Percentiles rank a stretch among this genome's conserved stretches.
phyloP scores from a whole-genome alignment of 2,888 invertebrate genomes.

The Sclerodermus sp. region DNA sequence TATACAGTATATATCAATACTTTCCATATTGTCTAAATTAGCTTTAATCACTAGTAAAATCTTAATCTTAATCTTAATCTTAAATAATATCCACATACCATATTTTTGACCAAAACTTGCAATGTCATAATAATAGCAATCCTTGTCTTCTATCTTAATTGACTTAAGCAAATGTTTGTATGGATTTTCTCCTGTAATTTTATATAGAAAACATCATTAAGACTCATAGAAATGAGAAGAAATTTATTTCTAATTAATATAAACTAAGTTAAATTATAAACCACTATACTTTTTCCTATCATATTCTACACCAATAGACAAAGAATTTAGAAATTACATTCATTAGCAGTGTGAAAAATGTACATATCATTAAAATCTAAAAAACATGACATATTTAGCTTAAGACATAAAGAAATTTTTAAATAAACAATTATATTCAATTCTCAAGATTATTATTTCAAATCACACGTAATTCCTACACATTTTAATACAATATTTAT shows the following conservation, averaged over 20 bases:
- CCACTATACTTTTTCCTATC: too few relatives aligned
- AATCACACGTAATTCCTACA: background rate
- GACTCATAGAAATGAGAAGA: background rate
- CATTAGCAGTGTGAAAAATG: too few relatives aligned
- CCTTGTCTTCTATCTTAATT: slow-evolving; percentile 64
- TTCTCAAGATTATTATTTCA: background rate
- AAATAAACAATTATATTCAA: too few relatives aligned
- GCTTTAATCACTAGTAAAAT: too few relatives aligned
- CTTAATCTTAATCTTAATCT: background rate
- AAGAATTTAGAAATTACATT: too few relatives aligned
- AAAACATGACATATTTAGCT: too few relatives aligned
- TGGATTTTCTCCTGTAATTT: slow-evolving; percentile 63
- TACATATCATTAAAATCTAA: too few relatives aligned
- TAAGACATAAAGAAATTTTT: too few relatives aligned
- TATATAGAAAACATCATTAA: slow-evolving; percentile 24
- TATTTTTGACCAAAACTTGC: slow-evolving; percentile 74
- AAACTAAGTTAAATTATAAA: background rate
- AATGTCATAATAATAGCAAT: slow-evolving; percentile 81
- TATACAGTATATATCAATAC: too few relatives aligned
- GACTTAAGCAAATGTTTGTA: slow-evolving; percentile 66
- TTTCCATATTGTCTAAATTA: slow-evolving; percentile 6
- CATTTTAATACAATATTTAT: background rate
- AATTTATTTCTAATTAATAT: background rate
- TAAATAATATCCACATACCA: slow-evolving; percentile 64
- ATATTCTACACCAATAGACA: too few relatives aligned